Evolutionary conservation across 2,888 invertebrate species (phyloP), one percentile per base, ranked within the genome.

Genomic region (Agrochola macilenta): DNA sequence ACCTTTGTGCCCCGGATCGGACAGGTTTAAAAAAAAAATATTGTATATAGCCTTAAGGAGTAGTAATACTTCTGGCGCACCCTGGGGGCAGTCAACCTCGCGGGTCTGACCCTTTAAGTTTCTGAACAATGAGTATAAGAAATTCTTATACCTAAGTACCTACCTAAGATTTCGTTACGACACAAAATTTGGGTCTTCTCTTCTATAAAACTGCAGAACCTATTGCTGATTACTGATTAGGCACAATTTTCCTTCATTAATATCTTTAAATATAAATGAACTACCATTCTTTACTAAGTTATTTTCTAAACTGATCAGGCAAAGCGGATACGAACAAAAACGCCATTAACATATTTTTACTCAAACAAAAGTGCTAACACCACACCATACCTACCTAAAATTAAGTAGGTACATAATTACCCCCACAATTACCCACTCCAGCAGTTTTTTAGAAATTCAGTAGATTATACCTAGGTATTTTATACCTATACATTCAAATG

Each of bases 391-490:
- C 9, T 26, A 49, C 23, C 49, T n/a, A 23, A 49, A 71, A 73
- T 58, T 49, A 39, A 46, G 30, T 52, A 30, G 8, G 9, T 54
- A 74, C 20, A 35, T 35, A 35, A 35, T 35, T 4, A 35, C 35
- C 35, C 35, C 23, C 12, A n/a, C 30, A 52, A 26, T 64, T 14
- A 58, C 9, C 14, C 8, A 75, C 20, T 30, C 20, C 43, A 43
- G 39, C 52, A 35, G 23, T 61, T 75, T 75, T n/a, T 23, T 43
- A n/a, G 46, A 39, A 61, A 76, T 35, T 26, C 46, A 61, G 61
- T 43, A 73, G 7, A 0, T 14, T 35, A 43, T 35, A 60, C 23
- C 2, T 30, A 74, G 0, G 1, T 30, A 12, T 8, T 23, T n/a
- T 14, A 35, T 14, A 43, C 12, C 17, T 54, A 58, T 46, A 57